phyloP scores from a whole-genome alignment of 2,888 invertebrate genomes.

The Ophion ellenae region DNA sequence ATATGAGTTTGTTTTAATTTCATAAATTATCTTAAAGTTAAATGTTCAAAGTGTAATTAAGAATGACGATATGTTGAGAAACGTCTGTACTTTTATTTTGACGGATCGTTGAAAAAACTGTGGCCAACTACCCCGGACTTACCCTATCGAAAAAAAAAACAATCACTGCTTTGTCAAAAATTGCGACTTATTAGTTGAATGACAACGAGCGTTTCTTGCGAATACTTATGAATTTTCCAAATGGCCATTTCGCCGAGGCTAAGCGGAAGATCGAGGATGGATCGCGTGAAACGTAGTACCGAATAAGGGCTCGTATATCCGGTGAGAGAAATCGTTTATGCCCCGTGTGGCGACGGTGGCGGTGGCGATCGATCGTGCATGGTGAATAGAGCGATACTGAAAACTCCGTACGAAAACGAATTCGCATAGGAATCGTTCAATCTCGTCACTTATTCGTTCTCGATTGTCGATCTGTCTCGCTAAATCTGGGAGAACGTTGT shows the following conservation, averaged over 20 bases:
- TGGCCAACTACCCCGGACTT: too few relatives aligned
- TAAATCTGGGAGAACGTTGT: constrained; percentile 34
- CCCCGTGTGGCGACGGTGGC: not conserved
- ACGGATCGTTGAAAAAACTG: too few relatives aligned
- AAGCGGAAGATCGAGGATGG: not conserved
- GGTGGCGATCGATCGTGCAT: constrained; percentile 34
- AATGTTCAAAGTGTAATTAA: too few relatives aligned
- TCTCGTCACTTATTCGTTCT: constrained; percentile 47
- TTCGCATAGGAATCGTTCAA: constrained; percentile 43
- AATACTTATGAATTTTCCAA: not conserved
- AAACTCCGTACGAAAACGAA: constrained; percentile 40
- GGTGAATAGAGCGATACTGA: constrained; percentile 39
- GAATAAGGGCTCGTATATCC: constrained; percentile 10
- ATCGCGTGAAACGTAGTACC: not conserved
- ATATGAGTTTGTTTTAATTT: too few relatives aligned
- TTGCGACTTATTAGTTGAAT: not conserved
- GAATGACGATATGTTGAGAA: too few relatives aligned
- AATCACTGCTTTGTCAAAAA: not conserved
- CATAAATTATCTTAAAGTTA: too few relatives aligned
- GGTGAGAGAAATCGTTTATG: not conserved
- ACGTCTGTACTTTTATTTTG: too few relatives aligned
- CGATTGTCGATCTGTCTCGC: constrained; percentile 37
- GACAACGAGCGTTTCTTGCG: not conserved
- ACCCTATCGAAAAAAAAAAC: not conserved
- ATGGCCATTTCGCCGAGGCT: not conserved